Evolutionary conservation across 2,797 vertebrate species (phyloP).

Genomic region (Phylloscopus collybita): DNA sequence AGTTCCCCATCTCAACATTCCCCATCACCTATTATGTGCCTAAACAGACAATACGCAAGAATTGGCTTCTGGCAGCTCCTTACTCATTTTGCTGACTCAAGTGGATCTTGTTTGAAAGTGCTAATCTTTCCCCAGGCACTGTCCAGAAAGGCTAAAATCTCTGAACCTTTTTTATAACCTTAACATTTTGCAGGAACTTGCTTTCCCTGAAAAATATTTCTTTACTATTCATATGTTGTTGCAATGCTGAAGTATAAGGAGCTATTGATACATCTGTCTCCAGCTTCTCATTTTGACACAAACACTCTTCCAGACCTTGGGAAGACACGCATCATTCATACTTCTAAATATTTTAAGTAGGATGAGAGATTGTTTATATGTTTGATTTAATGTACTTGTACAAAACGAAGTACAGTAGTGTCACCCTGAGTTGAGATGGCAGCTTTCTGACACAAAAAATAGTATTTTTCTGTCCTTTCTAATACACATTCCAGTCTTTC

Average conservation of each 20-base stretch:
- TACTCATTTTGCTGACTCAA: neutral
- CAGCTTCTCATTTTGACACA: neutral
- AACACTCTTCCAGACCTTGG: neutral
- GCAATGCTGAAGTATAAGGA: neutral
- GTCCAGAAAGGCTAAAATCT: neutral
- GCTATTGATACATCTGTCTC: neutral
- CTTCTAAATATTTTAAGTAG: neutral
- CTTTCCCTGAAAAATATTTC: neutral
- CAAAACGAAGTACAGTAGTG: neutral
- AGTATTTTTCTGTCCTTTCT: neutral
- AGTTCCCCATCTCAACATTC: neutral
- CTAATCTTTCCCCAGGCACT: neutral
- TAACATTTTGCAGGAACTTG: neutral
- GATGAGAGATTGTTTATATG: neutral
- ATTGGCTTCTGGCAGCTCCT: neutral
- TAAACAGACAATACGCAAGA: neutral
- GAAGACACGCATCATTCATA: neutral
- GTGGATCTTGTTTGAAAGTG: neutral
- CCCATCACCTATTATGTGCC: neutral
- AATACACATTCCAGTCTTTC: neutral
- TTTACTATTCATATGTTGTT: neutral
- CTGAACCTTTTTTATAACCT: neutral
- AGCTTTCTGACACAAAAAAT: neutral
- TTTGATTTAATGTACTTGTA: neutral
- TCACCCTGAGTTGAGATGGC: neutral